Evolutionary conservation across 2,888 invertebrate genomes (phyloP).

Genomic region (Apotomis turbidana): DNA sequence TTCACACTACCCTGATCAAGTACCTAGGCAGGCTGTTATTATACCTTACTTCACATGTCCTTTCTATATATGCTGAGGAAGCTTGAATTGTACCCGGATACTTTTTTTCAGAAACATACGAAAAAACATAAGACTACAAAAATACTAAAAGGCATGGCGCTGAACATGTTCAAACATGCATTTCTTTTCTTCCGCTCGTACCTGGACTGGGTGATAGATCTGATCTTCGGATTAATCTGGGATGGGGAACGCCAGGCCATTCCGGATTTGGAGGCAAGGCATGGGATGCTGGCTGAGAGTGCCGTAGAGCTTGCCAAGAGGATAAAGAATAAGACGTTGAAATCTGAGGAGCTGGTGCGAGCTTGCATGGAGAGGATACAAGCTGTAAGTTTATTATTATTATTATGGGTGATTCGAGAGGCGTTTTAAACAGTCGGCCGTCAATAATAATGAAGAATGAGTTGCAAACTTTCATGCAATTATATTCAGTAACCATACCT

Average conservation of each 20-base stretch:
- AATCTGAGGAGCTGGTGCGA: slow-evolving; percentile 87
- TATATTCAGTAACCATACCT: too few relatives aligned
- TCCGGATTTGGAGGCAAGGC: slow-evolving; percentile 67
- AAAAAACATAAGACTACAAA: slow-evolving; percentile 58
- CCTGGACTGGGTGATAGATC: slow-evolving; percentile 68
- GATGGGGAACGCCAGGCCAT: slow-evolving; percentile 61
- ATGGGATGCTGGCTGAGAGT: slow-evolving; percentile 81
- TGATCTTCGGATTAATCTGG: slow-evolving; percentile 66
- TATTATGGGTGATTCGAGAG: too few relatives aligned
- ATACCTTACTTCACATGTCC: too few relatives aligned
- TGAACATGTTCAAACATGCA: slow-evolving; percentile 62
- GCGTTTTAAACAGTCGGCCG: too few relatives aligned
- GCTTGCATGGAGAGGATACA: slow-evolving; percentile 91
- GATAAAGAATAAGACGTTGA: slow-evolving; percentile 86
- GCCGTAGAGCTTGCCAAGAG: slow-evolving; percentile 86
- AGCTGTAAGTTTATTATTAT: slow-evolving; percentile 71
- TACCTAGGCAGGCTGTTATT: too few relatives aligned
- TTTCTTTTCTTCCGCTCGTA: slow-evolving; percentile 65
- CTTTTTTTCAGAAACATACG: slow-evolving; percentile 54
- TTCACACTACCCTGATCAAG: too few relatives aligned
- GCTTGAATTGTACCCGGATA: background rate
- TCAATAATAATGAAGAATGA: too few relatives aligned
- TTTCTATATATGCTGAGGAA: too few relatives aligned
- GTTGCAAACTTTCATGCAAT: too few relatives aligned
- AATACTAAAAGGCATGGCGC: slow-evolving; percentile 66